phyloP scores from a whole-genome alignment of 2,797 vertebrate genomes.

The Hephaestus fuliginosus region DNA sequence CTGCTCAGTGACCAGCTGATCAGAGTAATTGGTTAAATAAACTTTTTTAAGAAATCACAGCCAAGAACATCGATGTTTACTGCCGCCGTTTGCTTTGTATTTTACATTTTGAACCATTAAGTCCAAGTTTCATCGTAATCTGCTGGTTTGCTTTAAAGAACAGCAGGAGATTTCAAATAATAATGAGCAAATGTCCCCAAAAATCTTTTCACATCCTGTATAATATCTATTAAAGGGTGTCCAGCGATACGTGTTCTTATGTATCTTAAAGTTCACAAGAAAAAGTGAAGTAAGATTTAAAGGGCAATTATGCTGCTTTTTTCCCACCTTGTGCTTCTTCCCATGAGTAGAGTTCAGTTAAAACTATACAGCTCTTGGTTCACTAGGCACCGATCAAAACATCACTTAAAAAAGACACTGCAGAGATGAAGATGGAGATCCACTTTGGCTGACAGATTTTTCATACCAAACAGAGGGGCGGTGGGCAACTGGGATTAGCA shows the following conservation, averaged over 20 bases:
- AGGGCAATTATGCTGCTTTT: slow-evolving; percentile 42
- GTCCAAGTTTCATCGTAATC: background rate
- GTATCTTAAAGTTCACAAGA: background rate
- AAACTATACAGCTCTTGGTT: slow-evolving; percentile 61
- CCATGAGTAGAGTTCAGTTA: slow-evolving; percentile 64
- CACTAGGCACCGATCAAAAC: slow-evolving; percentile 78
- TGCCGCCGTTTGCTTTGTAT: background rate
- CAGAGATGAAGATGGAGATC: slow-evolving; percentile 64
- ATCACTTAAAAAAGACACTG: slow-evolving; percentile 70
- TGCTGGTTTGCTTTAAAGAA: background rate
- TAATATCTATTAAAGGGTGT: too few species aligned
- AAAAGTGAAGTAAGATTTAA: slow-evolving; percentile 28
- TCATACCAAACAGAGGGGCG: slow-evolving; percentile 51
- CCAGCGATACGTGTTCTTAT: background rate
- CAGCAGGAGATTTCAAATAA: background rate
- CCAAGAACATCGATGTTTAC: background rate
- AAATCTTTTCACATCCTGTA: background rate
- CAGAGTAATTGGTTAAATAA: background rate
- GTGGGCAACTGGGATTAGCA: slow-evolving; percentile 78
- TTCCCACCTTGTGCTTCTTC: slow-evolving; percentile 47
- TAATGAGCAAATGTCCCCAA: background rate
- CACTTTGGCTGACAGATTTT: slow-evolving; percentile 60
- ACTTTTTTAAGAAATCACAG: background rate
- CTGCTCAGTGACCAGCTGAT: background rate
- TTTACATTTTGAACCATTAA: background rate